Conservation (phyloP, 2,888 invertebrate genomes). For the Leptogaster cylindrica region DNA sequence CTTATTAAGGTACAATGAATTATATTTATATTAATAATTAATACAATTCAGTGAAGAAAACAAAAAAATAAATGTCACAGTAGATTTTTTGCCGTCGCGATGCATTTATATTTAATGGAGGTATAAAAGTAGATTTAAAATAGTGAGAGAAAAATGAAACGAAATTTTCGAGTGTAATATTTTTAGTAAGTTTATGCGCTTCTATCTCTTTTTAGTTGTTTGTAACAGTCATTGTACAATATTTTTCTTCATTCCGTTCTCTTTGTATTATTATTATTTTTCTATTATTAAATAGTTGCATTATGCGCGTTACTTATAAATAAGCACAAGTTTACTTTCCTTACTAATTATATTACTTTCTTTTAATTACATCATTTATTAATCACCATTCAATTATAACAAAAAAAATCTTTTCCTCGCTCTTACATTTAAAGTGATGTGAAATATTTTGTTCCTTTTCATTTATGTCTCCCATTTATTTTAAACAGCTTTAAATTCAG, state of each 20-base stretch:
- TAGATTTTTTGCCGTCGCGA: slow-evolving; percentile 47
- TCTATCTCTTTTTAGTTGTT: slow-evolving; percentile 9
- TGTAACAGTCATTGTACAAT: slow-evolving; percentile 22
- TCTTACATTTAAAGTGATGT: slow-evolving; percentile 23
- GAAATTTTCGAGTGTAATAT: slow-evolving; percentile 32
- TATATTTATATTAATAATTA: slow-evolving; percentile 44
- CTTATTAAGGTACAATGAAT: slow-evolving; percentile 46
- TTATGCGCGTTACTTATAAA: slow-evolving; percentile 32
- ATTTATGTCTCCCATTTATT: slow-evolving; percentile 10
- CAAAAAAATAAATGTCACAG: slow-evolving; percentile 43
- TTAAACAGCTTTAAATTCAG: slow-evolving; percentile 38
- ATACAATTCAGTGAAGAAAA: slow-evolving; percentile 30
- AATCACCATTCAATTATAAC: slow-evolving; percentile 2
- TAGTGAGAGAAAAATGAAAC: slow-evolving; percentile 28
- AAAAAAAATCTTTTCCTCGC: slow-evolving; percentile 19
- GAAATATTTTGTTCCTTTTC: slow-evolving; percentile 27
- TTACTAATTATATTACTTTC: slow-evolving; percentile 8
- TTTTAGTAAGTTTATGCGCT: slow-evolving; percentile 27
- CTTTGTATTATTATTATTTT: slow-evolving; percentile 12
- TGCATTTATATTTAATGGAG: slow-evolving; percentile 43
- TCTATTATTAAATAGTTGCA: slow-evolving; percentile 10
- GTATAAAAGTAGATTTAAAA: slow-evolving; percentile 32
- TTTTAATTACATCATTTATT: slow-evolving; percentile 12
- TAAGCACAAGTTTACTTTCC: slow-evolving; percentile 36
- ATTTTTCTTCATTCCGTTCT: slow-evolving; percentile 23